These are phyloP conservation scores for Euzetes globulus DNA, from an alignment of 2,888 invertebrate genomes.

Conservation along the genomic window DNA sequence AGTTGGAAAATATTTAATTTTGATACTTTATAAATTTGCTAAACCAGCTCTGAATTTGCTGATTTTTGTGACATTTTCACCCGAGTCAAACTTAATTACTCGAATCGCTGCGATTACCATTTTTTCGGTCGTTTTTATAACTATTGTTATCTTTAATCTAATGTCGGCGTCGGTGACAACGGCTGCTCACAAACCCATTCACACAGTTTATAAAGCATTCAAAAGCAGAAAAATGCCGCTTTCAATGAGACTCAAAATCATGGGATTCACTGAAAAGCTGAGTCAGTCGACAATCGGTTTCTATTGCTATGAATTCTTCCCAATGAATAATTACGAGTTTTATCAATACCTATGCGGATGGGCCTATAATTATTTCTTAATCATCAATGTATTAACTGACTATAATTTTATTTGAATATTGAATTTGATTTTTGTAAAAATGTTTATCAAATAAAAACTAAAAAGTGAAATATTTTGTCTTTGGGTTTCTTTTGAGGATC, in stretches of 20 bases:
- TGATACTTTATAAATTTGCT: not conserved
- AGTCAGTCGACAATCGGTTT: not conserved
- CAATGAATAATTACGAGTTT: constrained; percentile 4
- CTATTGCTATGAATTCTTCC: not conserved
- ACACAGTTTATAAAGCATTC: not conserved
- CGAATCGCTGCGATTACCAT: not conserved
- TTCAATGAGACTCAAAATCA: not conserved
- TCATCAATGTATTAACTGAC: not conserved
- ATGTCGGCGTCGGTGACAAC: not conserved
- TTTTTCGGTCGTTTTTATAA: not conserved
- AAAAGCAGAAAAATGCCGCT: not conserved
- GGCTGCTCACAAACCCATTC: not conserved
- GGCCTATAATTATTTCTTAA: not conserved
- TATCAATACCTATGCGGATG: not conserved
- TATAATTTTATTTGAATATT: too few species aligned
- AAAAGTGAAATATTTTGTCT: too few species aligned
- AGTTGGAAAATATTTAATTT: not conserved
- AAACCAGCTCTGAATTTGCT: constrained; percentile 3
- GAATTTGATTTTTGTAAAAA: too few species aligned
- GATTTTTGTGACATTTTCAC: not conserved
- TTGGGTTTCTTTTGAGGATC: too few species aligned
- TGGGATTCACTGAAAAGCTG: not conserved
- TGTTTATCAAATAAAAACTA: too few species aligned
- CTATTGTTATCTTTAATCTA: not conserved
- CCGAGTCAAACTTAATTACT: not conserved